Evolutionary conservation across 2,113 vertebrate species (phyloP), one percentile per base, ranked within the genome.

Genomic region (Beaufortia kweichowensis): DNA sequence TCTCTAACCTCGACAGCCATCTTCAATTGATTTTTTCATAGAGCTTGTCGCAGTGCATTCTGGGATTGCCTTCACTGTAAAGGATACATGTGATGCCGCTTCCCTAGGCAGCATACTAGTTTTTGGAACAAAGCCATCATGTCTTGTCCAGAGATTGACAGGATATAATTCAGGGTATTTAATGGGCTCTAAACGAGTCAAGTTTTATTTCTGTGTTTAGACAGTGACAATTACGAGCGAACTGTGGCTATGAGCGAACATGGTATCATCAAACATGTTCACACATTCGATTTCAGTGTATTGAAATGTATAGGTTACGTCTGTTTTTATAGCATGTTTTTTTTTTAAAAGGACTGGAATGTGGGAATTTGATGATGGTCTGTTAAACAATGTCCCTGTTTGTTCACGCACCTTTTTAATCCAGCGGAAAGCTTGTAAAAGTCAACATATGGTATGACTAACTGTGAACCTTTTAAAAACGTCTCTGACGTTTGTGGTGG

Each of bases 391-490:
- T 68, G 26, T 15, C 65, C n/a, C 43, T 8, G 28, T 53, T 67
- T 31, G 46, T 31, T 68, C 46, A 53, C 4, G 10, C 29, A 12
- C n/a, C 15, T 19, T 31, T 50, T n/a, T n/a, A n/a, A n/a, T n/a
- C n/a, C n/a, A n/a, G n/a, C 43, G 26, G 50, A 68, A 29, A 8
- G 65, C 65, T 68, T 69, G 48, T 59, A 83, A 87, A 85, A 78
- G 46, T 48, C 67, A n/a, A 5, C 43, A 79, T 46, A 71, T 84
- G 75, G 28, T 21, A 14, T 24, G 86, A 75, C 79, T 81, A 81
- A 85, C 83, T 84, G 70, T 67, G 6, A 46, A 46, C 24, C 12
- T 84, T 84, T 87, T 84, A 89, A 82, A 84, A 85, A 77, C 65
- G 39, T 81, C 80, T 28, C 50, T 46, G 63, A 50, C 33, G 29